A percentile compares a stretch with the other conserved stretches of the same genome.
phyloP scores from a whole-genome alignment of 2,113 vertebrate genomes.

The Lepus europaeus region DNA sequence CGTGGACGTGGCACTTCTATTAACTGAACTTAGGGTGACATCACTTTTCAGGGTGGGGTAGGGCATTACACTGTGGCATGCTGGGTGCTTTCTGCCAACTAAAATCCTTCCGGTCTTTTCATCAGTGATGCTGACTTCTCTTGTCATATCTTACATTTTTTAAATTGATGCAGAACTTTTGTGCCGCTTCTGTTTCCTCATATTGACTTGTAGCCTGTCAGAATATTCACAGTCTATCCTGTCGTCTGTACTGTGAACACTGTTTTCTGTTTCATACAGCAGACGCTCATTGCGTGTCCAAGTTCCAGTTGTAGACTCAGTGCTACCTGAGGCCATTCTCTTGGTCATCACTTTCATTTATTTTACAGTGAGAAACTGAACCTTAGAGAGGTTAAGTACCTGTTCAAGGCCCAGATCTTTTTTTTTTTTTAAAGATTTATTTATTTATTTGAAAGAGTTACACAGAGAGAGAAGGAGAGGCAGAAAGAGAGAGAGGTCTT shows the following conservation, averaged over 20 bases:
- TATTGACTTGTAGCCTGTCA: neutral
- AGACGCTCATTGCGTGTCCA: neutral
- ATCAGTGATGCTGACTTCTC: neutral
- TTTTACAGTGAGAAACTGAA: constrained; percentile 30
- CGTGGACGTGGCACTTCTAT: neutral
- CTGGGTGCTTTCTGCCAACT: neutral
- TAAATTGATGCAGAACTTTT: constrained; percentile 25
- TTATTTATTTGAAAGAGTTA: no score
- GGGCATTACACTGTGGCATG: neutral
- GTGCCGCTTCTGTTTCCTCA: neutral
- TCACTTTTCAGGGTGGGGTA: neutral
- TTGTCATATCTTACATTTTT: neutral
- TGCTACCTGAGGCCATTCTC: constrained; percentile 18
- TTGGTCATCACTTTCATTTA: constrained; percentile 39
- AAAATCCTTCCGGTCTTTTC: constrained; percentile 9
- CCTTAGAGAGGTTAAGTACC: constrained; percentile 1
- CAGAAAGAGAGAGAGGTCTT: no score
- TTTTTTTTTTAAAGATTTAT: neutral
- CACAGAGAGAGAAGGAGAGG: no score
- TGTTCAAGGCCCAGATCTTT: constrained; percentile 12
- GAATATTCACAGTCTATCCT: neutral
- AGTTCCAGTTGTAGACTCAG: neutral
- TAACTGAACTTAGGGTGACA: neutral
- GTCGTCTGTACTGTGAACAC: constrained; percentile 24
- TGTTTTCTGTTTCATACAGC: constrained; percentile 37